These are phyloP conservation scores for Lepidonotus clava DNA, from an alignment of 2,888 invertebrate genomes.

Conservation along the genomic window DNA sequence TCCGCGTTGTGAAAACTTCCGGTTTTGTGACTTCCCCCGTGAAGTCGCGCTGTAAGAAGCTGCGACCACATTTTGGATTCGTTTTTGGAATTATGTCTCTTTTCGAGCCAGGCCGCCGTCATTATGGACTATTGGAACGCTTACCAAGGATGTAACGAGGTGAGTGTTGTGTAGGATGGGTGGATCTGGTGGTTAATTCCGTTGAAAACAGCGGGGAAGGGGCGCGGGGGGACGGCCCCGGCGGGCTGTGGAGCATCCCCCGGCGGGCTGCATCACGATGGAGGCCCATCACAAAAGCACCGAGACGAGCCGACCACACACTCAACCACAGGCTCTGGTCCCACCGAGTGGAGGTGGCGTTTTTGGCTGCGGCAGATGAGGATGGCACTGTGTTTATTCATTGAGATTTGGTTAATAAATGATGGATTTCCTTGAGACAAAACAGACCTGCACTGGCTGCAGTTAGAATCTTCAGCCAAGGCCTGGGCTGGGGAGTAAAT, in stretches of 20 bases:
- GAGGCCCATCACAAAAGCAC: neutral
- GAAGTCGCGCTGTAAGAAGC: neutral
- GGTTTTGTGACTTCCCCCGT: neutral
- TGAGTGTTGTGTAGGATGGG: neutral
- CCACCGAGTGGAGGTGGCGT: neutral
- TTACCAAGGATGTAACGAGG: neutral
- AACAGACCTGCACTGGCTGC: too few species aligned
- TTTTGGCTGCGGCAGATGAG: too few species aligned
- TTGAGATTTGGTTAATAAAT: too few species aligned
- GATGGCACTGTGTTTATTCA: too few species aligned
- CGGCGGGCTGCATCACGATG: slow-evolving; percentile 17
- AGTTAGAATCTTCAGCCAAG: too few species aligned
- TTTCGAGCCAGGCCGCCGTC: neutral
- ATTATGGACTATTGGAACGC: slow-evolving; percentile 1
- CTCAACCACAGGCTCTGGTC: neutral
- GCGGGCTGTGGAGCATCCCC: slow-evolving; percentile 2
- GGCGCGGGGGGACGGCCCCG: neutral
- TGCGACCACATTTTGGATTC: neutral
- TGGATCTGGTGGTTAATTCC: neutral
- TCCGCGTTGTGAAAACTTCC: neutral
- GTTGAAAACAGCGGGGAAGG: neutral
- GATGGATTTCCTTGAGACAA: too few species aligned
- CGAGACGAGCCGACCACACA: neutral
- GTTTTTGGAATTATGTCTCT: neutral
- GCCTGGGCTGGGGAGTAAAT: too few species aligned